Evolutionary conservation across 2,797 vertebrate genomes (phyloP).

Genomic region (Phyllotis vaccarum): DNA sequence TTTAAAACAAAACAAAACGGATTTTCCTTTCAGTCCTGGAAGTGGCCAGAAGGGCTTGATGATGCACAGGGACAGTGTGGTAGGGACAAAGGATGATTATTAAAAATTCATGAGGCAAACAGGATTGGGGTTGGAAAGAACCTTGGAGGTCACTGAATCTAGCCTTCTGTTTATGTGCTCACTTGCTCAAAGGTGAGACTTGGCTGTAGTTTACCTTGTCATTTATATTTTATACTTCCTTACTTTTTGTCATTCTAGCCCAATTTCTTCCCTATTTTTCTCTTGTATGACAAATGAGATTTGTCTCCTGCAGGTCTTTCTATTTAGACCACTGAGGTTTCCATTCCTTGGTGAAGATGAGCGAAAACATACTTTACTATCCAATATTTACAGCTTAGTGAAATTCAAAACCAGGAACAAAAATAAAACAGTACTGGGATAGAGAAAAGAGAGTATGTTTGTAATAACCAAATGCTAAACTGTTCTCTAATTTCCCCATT

Average conservation of each 20-base stretch:
- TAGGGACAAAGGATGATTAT: slow-evolving; percentile 69
- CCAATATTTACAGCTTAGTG: slow-evolving; percentile 24
- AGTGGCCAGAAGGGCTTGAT: slow-evolving; percentile 71
- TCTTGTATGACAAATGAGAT: neutral
- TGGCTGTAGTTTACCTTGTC: neutral
- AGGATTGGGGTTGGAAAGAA: slow-evolving; percentile 56
- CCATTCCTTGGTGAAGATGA: slow-evolving; percentile 38
- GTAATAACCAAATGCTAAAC: slow-evolving; percentile 22
- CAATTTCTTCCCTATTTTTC: neutral
- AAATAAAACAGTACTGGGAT: neutral
- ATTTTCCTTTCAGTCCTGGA: slow-evolving; percentile 69
- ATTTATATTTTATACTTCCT: neutral
- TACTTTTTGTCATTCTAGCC: neutral
- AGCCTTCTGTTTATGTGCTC: slow-evolving; percentile 27
- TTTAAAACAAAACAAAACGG: slow-evolving; percentile 50
- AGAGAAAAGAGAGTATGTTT: neutral
- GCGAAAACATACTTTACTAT: slow-evolving; percentile 27
- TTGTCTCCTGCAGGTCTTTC: slow-evolving; percentile 61
- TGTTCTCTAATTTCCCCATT: neutral
- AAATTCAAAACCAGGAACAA: slow-evolving; percentile 26
- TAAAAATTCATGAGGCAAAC: slow-evolving; percentile 75
- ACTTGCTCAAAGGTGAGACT: slow-evolving; percentile 44
- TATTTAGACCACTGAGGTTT: slow-evolving; percentile 44
- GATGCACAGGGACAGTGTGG: slow-evolving; percentile 63
- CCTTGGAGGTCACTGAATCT: slow-evolving; percentile 67